Evolutionary conservation across 2,113 vertebrate genomes (phyloP).

Genomic region (Chascanopsetta lugubris): DNA sequence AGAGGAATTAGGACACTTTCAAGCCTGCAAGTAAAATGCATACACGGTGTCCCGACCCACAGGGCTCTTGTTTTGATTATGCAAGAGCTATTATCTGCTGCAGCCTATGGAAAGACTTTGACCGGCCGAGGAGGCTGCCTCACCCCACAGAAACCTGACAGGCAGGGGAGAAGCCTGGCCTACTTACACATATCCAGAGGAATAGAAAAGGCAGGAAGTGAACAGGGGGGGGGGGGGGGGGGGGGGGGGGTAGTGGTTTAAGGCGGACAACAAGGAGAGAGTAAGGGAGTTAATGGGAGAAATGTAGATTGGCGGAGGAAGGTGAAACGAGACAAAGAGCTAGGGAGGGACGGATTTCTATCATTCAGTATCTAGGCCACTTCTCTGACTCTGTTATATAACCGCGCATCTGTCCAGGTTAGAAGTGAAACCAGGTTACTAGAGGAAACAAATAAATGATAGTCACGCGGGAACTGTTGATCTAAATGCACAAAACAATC

Average conservation of each 20-base stretch:
- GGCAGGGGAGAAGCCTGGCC: constrained; percentile 62
- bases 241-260: constrained; percentile 7
- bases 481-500: constrained; percentile 23
- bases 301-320: constrained; percentile 26
- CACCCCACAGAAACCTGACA: constrained; percentile 57
- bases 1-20: constrained; percentile 53
- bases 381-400: constrained; percentile 72
- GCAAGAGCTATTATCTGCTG: constrained; percentile 67
- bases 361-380: constrained; percentile 71
- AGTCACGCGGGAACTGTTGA: constrained; percentile 48
- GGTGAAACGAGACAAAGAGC: constrained; percentile 29
- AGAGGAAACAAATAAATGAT: constrained; percentile 51
- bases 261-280: constrained; percentile 33
- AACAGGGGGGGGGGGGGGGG: not conserved
- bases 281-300: constrained; percentile 22
- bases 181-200: constrained; percentile 56
- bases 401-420: constrained; percentile 71
- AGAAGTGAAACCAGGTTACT: constrained; percentile 62
- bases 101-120: constrained; percentile 59
- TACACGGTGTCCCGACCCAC: constrained; percentile 50
- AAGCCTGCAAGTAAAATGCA: constrained; percentile 38
- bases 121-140: constrained; percentile 36
- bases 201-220: constrained; percentile 12
- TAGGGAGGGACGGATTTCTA: constrained; percentile 46
- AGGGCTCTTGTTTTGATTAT: constrained; percentile 71